Evolutionary conservation across 2,888 invertebrate species (phyloP).

Genomic region (Plagiodera versicolora): DNA sequence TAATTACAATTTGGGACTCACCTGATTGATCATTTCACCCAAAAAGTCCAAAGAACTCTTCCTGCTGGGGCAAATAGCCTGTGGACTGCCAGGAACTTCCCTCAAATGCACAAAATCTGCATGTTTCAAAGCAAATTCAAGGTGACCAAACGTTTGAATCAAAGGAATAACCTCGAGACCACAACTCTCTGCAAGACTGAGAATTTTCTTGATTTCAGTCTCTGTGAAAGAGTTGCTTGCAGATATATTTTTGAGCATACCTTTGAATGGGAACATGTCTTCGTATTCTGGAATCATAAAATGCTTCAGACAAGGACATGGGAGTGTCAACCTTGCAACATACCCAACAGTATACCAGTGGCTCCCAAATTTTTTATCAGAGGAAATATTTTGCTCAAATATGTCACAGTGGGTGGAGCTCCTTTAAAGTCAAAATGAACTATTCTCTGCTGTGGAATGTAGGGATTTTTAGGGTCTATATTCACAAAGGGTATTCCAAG

Average conservation of each 20-base stretch:
- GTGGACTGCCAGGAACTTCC: conserved; percentile 68
- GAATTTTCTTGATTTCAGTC: conserved; percentile 61
- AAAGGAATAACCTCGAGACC: conserved; percentile 72
- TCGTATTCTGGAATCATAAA: conserved; percentile 64
- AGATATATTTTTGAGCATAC: conserved; percentile 58
- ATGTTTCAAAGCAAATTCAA: conserved; percentile 77
- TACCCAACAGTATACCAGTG: conserved; percentile 64
- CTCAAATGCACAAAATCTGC: conserved; percentile 64
- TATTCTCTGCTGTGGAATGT: conserved; percentile 59
- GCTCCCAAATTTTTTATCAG: conserved; percentile 66
- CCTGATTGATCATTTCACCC: conserved; percentile 70
- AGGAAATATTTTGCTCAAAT: conserved; percentile 62
- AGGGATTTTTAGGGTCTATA: conserved; percentile 52
- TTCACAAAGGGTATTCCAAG: conserved; percentile 55
- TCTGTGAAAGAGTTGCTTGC: conserved; percentile 65
- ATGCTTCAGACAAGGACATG: too few species aligned
- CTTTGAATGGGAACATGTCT: conserved; percentile 78
- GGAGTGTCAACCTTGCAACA: neutral
- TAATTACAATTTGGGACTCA: conserved; percentile 52
- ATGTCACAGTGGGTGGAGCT: conserved; percentile 68
- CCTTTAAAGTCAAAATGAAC: conserved; percentile 80
- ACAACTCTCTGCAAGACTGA: conserved; percentile 60
- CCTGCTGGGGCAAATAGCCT: conserved; percentile 72
- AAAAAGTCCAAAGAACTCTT: conserved; percentile 65
- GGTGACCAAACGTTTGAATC: conserved; percentile 83